Evolutionary conservation across 2,888 invertebrate species (phyloP).

Genomic region (Drosophila multiciliata): DNA sequence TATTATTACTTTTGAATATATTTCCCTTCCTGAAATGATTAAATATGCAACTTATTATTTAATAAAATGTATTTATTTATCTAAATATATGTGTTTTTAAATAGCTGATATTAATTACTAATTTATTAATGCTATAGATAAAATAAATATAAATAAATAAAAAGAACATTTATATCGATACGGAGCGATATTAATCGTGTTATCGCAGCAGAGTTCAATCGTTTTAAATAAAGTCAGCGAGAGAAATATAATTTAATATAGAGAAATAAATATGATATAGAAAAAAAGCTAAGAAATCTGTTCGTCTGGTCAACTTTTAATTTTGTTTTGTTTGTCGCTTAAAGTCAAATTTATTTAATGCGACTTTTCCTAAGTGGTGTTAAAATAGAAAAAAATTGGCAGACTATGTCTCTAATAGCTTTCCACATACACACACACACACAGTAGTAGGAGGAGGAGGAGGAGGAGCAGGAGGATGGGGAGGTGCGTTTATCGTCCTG

Average conservation of each 20-base stretch:
- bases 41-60: neutral
- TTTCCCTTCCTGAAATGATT: neutral
- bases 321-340: conserved; percentile 40
- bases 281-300: conserved; percentile 25
- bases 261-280: neutral
- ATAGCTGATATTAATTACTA: no score
- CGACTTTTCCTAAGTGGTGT: conserved; percentile 59
- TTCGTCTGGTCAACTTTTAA: conserved; percentile 31
- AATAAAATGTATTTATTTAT: no score
- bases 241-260: no score
- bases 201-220: no score
- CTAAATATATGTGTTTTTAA: no score
- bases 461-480: conserved; percentile 12
- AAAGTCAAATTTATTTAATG: conserved; percentile 61
- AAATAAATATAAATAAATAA: no score
- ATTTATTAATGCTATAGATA: no score
- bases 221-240: no score
- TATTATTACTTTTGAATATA: neutral
- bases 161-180: neutral
- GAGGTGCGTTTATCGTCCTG: conserved; percentile 70
- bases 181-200: no score
- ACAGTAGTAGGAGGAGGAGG: neutral
- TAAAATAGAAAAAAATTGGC: conserved; percentile 61
- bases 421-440: conserved; percentile 52
- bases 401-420: conserved; percentile 63